Evolutionary conservation across 2,888 invertebrate species (phyloP), one percentile per base, ranked within the genome.

Genomic region (Lasioglossum figueresi): DNA sequence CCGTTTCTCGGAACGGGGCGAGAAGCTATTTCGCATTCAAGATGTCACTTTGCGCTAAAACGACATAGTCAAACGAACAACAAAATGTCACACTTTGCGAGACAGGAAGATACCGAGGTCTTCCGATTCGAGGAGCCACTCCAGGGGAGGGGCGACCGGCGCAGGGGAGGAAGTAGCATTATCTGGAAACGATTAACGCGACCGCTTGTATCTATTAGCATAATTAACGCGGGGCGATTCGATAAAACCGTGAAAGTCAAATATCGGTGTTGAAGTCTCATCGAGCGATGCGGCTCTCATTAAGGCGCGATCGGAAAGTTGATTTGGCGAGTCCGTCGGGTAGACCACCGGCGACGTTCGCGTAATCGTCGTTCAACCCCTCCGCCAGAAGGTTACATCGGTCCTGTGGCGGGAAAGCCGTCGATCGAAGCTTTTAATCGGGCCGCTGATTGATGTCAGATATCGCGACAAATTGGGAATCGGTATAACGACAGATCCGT

Each of bases 191-290:
- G 86, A 86, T 86, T 86, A 86, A 76, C 76, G 76, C 23, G 66
- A 31, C 76, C 79, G 76, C 68, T 77, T 76, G 86, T 86, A 84
- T 82, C 85, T 83, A 88, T 89, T 83, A 84, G 83, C 88, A 86
- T 84, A 86, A 89, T 83, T 79, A 83, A 83, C 70, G 48, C 40
- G 59, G 66, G 75, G 77, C 70, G 80, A 72, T 71, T 52, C 48
- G 79, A 56, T 76, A 85, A 85, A 80, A 74, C 73, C 73, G 83
- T 70, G 83, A 80, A 75, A 78, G 78, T 73, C 83, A 76, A 75
- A 72, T 85, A 85, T 88, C 88, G 88, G 78, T 70, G 76, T 83
- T 82, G 82, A 78, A 78, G 56, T 86, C 86, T 89, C 70, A 83
- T 76, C 48, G 45, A 4, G 74, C 82, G 82, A 89, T 76, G 59